Evolutionary conservation across 1,140 invertebrate genomes (phyloP), one percentile per base, ranked within the genome.

Genomic region (Drosophila tristis): DNA sequence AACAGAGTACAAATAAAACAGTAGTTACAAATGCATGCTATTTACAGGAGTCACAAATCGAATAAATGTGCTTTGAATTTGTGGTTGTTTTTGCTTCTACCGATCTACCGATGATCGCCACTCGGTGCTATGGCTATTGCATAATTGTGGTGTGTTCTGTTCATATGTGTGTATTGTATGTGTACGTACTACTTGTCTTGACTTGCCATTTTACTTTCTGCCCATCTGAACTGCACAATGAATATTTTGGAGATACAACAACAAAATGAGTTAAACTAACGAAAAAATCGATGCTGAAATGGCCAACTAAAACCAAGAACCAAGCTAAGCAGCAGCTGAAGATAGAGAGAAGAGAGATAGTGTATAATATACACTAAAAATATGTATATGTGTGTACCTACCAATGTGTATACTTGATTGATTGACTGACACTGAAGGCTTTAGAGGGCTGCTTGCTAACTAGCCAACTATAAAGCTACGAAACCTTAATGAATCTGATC

Each of bases 131-230:
- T 51, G 63, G 43, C 48, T 68, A 53, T 70, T 49, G 15, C 44
- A 70, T 68, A 44, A 35, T 50, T 49, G 43, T 70, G 66, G 53
- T 58, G 53, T 58, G 66, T 64, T 26, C 44, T 71, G 42, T 51
- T 70, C 42, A 45, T 80, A 48, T 62, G 20, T 76, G 56, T 76
- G 55, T 49, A 59, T 66, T 72, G 31, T 87, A 66, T 81, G 74
- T 73, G 54, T 72, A 67, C 76, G 54, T 72, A 76, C 54, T 76
- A 79, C 53, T 84, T 89, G 84, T 84, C 75, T 82, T 87, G 84
- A 90, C 76, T 84, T 89, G 84, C 84, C 75, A 89, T 90, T 91
- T 91, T 91, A 91, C 90, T 91, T 91, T 91, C 90, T 91, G 90
- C 90, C 90, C 90, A 91, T 90, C 90, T 91, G 84, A 89, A 70